phyloP scores from a whole-genome alignment of 2,888 invertebrate genomes.

The Sarcophaga rosellei region DNA sequence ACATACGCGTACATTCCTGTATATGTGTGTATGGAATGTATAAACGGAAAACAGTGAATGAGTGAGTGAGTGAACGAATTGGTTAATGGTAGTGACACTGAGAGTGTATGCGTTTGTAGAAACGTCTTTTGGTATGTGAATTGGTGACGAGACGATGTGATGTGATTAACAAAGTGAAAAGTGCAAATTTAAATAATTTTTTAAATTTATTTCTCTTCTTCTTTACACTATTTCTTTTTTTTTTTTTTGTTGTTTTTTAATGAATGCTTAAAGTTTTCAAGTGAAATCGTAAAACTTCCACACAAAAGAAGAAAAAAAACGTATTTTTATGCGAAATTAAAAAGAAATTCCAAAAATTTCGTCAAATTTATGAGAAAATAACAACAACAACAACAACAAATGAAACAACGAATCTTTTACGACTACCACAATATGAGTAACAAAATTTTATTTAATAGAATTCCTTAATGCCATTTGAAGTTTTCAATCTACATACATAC shows the following conservation, averaged over 20 bases:
- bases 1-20: background rate
- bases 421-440: slow-evolving; percentile 5
- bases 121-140: slow-evolving; percentile 57
- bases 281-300: slow-evolving; percentile 64
- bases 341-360: slow-evolving; percentile 48
- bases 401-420: slow-evolving; percentile 53
- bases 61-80: too few species aligned
- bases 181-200: slow-evolving; percentile 65
- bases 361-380: slow-evolving; percentile 9
- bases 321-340: slow-evolving; percentile 21
- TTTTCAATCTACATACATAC: slow-evolving; percentile 43
- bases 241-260: slow-evolving; percentile 24
- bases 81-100: slow-evolving; percentile 9
- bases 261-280: slow-evolving; percentile 53
- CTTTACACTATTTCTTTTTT: too few species aligned
- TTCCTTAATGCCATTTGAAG: slow-evolving; percentile 52
- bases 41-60: slow-evolving; percentile 22
- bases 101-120: slow-evolving; percentile 24
- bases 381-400: slow-evolving; percentile 62
- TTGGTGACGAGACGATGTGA: slow-evolving; percentile 67
- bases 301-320: slow-evolving; percentile 1
- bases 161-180: slow-evolving; percentile 69
- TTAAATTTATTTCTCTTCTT: slow-evolving; percentile 28
- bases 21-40: background rate
- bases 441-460: slow-evolving; percentile 2